Percentiles rank a stretch among this genome's conserved stretches.
phyloP scores from a whole-genome alignment of 2,888 invertebrate genomes.

The Cantharis flavilabris region DNA sequence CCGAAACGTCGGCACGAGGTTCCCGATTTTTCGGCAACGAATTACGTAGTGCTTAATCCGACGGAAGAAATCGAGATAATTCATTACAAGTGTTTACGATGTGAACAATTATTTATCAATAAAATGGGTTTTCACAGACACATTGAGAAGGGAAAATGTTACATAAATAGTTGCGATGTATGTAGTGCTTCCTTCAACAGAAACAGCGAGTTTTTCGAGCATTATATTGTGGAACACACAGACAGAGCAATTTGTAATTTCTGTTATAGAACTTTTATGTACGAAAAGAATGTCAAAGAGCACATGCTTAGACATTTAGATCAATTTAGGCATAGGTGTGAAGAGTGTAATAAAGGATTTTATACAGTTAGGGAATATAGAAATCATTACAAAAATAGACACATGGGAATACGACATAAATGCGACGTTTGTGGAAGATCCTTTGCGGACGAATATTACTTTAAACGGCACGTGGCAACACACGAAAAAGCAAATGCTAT shows the following conservation, averaged over 20 bases:
- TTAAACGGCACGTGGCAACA: conserved; percentile 52
- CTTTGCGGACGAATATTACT: conserved; percentile 55
- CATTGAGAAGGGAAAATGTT: conserved; percentile 55
- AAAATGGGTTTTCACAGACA: conserved; percentile 53
- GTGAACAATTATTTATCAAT: conserved; percentile 54
- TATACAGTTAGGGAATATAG: conserved; percentile 54
- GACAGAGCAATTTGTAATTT: conserved; percentile 54
- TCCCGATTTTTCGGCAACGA: conserved; percentile 52
- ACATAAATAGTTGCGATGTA: conserved; percentile 53
- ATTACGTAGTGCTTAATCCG: conserved; percentile 46
- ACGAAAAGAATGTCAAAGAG: conserved; percentile 55
- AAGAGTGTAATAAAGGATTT: conserved; percentile 55
- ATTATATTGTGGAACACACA: conserved; percentile 49
- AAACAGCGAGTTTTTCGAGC: conserved; percentile 51
- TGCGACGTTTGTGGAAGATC: conserved; percentile 52
- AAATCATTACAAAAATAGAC: conserved; percentile 54
- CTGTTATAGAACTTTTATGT: conserved; percentile 55
- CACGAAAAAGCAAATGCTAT: conserved; percentile 41
- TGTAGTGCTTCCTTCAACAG: conserved; percentile 48
- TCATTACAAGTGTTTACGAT: conserved; percentile 52
- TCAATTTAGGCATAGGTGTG: conserved; percentile 53
- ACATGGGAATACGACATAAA: conserved; percentile 54
- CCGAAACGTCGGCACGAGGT: conserved; percentile 47
- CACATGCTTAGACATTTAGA: conserved; percentile 54
- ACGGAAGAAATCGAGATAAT: conserved; percentile 49